Percentiles rank a stretch among this genome's conserved stretches.
Evolutionary conservation across 1,140 invertebrate genomes (phyloP).

Genomic region (Euura saliciscinereae): DNA sequence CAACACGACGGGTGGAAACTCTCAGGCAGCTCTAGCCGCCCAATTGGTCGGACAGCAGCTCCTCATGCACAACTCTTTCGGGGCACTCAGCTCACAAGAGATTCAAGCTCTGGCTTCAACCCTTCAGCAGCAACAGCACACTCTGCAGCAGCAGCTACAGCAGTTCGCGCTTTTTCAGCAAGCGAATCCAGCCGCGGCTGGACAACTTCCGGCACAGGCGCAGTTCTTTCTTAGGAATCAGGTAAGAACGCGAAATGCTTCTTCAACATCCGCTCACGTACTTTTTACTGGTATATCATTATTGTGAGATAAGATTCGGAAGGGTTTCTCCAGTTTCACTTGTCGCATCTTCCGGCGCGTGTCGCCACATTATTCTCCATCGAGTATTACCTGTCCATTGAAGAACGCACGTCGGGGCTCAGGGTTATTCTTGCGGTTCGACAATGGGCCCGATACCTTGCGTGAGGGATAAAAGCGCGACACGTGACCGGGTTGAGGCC

Average conservation of each 20-base stretch:
- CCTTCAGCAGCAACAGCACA: slow-evolving; percentile 69
- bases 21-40: slow-evolving; percentile 69
- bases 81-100: slow-evolving; percentile 64
- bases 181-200: slow-evolving; percentile 54
- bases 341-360: too few relatives aligned
- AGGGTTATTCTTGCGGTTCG: too few relatives aligned
- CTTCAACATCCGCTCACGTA: neutral
- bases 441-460: too few relatives aligned
- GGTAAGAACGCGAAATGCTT: slow-evolving; percentile 56
- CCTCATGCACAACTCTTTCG: slow-evolving; percentile 61
- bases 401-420: too few relatives aligned
- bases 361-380: too few relatives aligned
- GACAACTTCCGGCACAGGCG: slow-evolving; percentile 67
- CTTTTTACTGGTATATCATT: too few relatives aligned
- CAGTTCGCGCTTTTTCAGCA: slow-evolving; percentile 76
- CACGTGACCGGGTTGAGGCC: neutral
- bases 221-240: slow-evolving; percentile 84
- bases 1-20: slow-evolving; percentile 42
- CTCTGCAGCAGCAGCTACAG: slow-evolving; percentile 70
- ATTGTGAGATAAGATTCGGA: too few relatives aligned
- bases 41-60: slow-evolving; percentile 70
- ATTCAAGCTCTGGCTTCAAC: slow-evolving; percentile 70
- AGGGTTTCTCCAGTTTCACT: too few relatives aligned
- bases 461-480: neutral
- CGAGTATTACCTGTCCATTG: too few relatives aligned